phyloP scores from a whole-genome alignment of 2,113 vertebrate genomes.

The Pan troglodytes region NHGRI_mPanTro3-v2.1_pri NC_072409.2:22448001-22448500 shows the following conservation, averaged over 20 bases:
- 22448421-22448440: neutral
- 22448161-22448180: neutral
- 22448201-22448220: neutral
- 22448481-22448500: neutral
- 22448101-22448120: neutral
- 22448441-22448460: neutral
- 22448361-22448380: neutral
- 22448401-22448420: neutral
- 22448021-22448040: neutral
- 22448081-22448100: neutral
- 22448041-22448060: neutral
- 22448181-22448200: neutral
- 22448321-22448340: neutral
- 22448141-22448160: neutral
- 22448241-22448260: neutral
- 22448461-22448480: neutral
- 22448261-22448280: neutral
- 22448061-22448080: neutral
- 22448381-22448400: neutral
- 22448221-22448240: neutral
- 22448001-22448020: neutral
- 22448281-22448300: neutral
- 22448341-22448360: neutral
- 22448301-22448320: neutral
- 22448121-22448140: neutral